Conservation (phyloP, 2,888 invertebrate species). For the Agriopis aurantiaria region DNA sequence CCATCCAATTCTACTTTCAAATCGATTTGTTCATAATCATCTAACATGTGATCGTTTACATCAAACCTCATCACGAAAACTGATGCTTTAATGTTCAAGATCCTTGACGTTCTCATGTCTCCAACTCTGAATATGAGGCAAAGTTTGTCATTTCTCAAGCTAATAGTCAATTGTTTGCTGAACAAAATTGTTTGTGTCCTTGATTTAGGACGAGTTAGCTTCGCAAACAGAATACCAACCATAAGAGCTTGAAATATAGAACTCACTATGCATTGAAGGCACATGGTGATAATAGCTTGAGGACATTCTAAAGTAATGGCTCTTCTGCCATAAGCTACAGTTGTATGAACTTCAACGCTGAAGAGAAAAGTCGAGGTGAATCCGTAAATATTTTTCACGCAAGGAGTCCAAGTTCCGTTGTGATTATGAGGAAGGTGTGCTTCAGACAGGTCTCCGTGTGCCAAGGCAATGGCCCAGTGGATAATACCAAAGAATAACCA, state of each 20-base stretch:
- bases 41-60: constrained; percentile 90
- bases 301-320: constrained; percentile 97
- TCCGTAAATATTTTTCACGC: constrained; percentile 93
- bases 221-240: constrained; percentile 97
- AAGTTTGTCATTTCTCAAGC: constrained; percentile 93
- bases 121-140: constrained; percentile 97
- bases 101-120: constrained; percentile 97
- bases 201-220: constrained; percentile 97
- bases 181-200: constrained; percentile 97
- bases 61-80: constrained; percentile 93
- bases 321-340: constrained; percentile 95
- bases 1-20: constrained; percentile 92
- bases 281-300: constrained; percentile 97
- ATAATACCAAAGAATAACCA: constrained; percentile 96
- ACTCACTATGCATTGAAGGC: constrained; percentile 97
- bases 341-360: constrained; percentile 98
- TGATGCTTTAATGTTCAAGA: constrained; percentile 95
- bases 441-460: constrained; percentile 94
- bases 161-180: constrained; percentile 95
- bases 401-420: constrained; percentile 91
- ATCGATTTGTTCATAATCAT: constrained; percentile 94
- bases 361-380: constrained; percentile 98
- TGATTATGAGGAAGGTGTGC: constrained; percentile 87
- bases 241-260: constrained; percentile 94
- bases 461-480: constrained; percentile 96